phyloP scores from a whole-genome alignment of 1,140 invertebrate species.

The Drosophila virilis region DNA sequence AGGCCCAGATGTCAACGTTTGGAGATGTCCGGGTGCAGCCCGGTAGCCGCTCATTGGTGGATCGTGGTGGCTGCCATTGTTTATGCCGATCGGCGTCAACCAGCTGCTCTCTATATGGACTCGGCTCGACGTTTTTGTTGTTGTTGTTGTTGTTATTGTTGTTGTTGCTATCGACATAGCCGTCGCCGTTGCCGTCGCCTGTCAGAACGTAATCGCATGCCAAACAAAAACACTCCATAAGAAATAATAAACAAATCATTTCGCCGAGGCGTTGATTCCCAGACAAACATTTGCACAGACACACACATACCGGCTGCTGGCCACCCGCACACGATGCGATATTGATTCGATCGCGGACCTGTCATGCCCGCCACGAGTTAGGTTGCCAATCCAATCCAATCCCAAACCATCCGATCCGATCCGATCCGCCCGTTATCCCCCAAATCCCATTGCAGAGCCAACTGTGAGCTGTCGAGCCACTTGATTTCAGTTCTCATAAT shows the following conservation, averaged over 20 bases:
- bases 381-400: slow-evolving; percentile 22
- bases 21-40: slow-evolving; percentile 32
- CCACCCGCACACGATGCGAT: slow-evolving; percentile 70
- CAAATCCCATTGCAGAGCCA: background rate
- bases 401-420: background rate
- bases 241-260: slow-evolving; percentile 80
- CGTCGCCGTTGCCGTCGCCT: slow-evolving; percentile 19
- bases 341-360: slow-evolving; percentile 72
- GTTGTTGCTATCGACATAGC: background rate
- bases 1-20: slow-evolving; percentile 63
- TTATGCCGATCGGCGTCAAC: slow-evolving; percentile 30
- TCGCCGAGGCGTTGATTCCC: slow-evolving; percentile 41
- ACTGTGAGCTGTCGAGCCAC: slow-evolving; percentile 58
- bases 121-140: slow-evolving; percentile 22
- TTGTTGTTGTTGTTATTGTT: background rate
- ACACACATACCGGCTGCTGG: slow-evolving; percentile 39
- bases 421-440: background rate
- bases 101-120: slow-evolving; percentile 53
- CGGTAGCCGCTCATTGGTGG: slow-evolving; percentile 64
- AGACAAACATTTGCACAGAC: slow-evolving; percentile 53
- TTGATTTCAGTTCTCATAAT: slow-evolving; percentile 76
- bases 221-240: slow-evolving; percentile 78
- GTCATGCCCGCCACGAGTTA: slow-evolving; percentile 55
- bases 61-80: slow-evolving; percentile 55
- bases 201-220: slow-evolving; percentile 65